phyloP scores from a whole-genome alignment of 1,140 invertebrate genomes.

The Drosophila obscura region DNA sequence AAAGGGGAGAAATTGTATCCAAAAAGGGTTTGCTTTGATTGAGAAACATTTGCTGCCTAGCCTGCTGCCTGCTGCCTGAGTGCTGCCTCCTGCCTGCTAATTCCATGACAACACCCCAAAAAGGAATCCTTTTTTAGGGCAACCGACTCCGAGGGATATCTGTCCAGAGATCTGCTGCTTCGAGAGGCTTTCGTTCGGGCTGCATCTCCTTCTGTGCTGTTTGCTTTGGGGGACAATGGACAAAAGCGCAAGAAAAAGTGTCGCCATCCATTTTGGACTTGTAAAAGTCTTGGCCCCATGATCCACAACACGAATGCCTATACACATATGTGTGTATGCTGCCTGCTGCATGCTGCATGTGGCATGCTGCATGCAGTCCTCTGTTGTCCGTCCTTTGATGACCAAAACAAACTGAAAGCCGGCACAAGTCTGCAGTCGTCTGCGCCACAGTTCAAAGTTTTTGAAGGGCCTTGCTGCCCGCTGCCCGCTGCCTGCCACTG shows the following conservation, averaged over 20 bases:
- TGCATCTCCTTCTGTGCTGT: too few species aligned
- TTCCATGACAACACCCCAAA: constrained; percentile 13
- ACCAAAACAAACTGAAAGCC: constrained; percentile 74
- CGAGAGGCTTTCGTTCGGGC: constrained; percentile 29
- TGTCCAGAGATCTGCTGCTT: constrained; percentile 34
- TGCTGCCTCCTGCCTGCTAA: constrained; percentile 12
- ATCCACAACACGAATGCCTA: constrained; percentile 63
- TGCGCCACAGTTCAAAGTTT: constrained; percentile 77
- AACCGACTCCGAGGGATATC: constrained; percentile 23
- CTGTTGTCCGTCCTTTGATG: constrained; percentile 67
- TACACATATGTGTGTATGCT: constrained; percentile 12
- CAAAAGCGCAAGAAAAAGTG: constrained; percentile 69
- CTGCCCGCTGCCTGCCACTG: constrained; percentile 44
- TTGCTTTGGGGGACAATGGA: constrained; percentile 37
- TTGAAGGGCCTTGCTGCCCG: constrained; percentile 51
- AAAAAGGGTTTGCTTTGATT: too few species aligned
- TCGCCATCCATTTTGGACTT: constrained; percentile 62
- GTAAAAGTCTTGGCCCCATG: constrained; percentile 52
- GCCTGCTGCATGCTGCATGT: not conserved
- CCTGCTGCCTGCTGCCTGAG: constrained; percentile 1
- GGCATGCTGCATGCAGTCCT: constrained; percentile 9
- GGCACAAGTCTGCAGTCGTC: constrained; percentile 80
- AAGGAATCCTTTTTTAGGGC: constrained; percentile 26
- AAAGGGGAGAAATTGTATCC: too few species aligned
- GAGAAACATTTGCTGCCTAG: not conserved